These are phyloP conservation scores for Meloidogyne chitwoodi DNA, from an alignment of 1,140 invertebrate genomes.

Conservation along the genomic window DNA sequence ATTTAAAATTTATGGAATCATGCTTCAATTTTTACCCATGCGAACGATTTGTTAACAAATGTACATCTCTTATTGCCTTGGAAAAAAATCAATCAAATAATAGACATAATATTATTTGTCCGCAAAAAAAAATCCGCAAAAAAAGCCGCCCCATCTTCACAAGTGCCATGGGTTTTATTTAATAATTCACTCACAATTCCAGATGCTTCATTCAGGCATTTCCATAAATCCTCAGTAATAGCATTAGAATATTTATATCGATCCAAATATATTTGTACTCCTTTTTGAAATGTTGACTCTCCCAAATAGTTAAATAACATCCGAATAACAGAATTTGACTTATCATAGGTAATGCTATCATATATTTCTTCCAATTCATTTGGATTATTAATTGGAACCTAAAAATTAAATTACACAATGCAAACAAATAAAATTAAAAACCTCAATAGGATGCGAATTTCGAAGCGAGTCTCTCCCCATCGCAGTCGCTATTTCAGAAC, in stretches of 20 bases:
- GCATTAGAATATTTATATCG: slow-evolving; percentile 84
- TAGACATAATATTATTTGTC: no score
- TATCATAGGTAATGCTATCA: slow-evolving; percentile 64
- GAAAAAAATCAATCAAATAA: no score
- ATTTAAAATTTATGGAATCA: no score
- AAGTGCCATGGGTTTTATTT: no score
- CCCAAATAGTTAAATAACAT: slow-evolving; percentile 95
- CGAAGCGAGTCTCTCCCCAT: slow-evolving; percentile 34
- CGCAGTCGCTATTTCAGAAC: slow-evolving; percentile 28
- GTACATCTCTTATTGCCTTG: no score
- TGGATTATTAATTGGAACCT: slow-evolving; percentile 61
- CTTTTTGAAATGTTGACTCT: slow-evolving; percentile 82
- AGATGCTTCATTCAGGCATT: slow-evolving; percentile 78
- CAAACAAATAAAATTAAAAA: not conserved
- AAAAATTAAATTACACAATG: not conserved
- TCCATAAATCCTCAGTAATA: slow-evolving; percentile 89
- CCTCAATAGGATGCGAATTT: slow-evolving; percentile 47
- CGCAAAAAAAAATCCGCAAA: no score
- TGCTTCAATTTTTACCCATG: no score
- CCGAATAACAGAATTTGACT: slow-evolving; percentile 75
- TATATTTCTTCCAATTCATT: slow-evolving; percentile 49
- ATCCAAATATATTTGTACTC: slow-evolving; percentile 86
- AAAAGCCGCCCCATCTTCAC: no score
- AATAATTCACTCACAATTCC: slow-evolving; percentile 66
- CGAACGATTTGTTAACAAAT: no score